phyloP scores from a whole-genome alignment of 2,888 invertebrate genomes.

The Adelphocoris suturalis region DNA sequence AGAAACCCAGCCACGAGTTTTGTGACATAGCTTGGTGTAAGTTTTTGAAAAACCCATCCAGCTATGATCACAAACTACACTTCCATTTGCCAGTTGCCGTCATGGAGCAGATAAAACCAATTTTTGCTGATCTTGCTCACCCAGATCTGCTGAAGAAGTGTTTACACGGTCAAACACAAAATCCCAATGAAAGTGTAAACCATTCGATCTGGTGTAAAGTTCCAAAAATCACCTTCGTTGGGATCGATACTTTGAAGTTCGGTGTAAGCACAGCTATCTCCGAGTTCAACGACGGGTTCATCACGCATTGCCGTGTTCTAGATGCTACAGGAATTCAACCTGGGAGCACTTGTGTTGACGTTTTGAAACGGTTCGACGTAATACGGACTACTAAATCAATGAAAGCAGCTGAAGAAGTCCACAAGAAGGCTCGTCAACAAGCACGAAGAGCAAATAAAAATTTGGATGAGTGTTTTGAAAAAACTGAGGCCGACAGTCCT shows the following conservation, averaged over 20 bases:
- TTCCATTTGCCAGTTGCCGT: slow-evolving; percentile 49
- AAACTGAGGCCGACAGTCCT: too few relatives aligned
- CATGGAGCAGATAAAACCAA: slow-evolving; percentile 41
- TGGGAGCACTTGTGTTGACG: too few relatives aligned
- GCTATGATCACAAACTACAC: slow-evolving; percentile 42
- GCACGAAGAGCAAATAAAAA: too few relatives aligned
- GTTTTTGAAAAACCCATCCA: slow-evolving; percentile 14
- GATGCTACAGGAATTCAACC: too few relatives aligned
- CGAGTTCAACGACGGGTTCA: slow-evolving; percentile 10
- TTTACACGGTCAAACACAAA: slow-evolving; percentile 54
- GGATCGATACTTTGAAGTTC: neutral
- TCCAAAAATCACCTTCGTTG: slow-evolving; percentile 48
- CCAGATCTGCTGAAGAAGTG: slow-evolving; percentile 38
- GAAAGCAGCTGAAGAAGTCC: too few relatives aligned
- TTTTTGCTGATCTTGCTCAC: slow-evolving; percentile 19
- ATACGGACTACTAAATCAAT: too few relatives aligned
- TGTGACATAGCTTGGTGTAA: neutral
- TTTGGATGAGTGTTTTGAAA: too few relatives aligned
- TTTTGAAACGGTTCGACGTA: too few relatives aligned
- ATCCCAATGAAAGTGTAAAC: slow-evolving; percentile 37
- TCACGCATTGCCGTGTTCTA: too few relatives aligned
- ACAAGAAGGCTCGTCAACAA: too few relatives aligned
- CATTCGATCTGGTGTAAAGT: slow-evolving; percentile 16
- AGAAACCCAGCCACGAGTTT: slow-evolving; percentile 7
- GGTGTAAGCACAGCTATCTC: neutral